A percentile compares a stretch with the other conserved stretches of the same genome.
These are phyloP conservation scores for Phataginus tetradactyla DNA, from an alignment of 2,797 vertebrate species.

Conservation along the genomic window DNA sequence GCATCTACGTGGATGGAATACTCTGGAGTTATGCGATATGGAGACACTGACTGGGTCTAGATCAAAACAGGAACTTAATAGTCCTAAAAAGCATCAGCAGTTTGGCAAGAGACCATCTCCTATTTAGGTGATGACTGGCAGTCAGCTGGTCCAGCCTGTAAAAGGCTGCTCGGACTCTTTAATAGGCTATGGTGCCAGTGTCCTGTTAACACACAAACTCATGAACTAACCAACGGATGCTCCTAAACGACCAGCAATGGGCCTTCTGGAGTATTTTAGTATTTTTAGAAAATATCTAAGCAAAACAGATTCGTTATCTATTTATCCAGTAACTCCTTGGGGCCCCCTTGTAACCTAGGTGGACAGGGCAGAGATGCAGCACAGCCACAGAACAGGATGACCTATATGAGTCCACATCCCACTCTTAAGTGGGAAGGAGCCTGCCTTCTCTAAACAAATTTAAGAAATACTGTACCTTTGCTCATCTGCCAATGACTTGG, in stretches of 20 bases:
- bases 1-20: background rate
- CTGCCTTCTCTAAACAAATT: background rate
- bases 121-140: background rate
- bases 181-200: fast-evolving
- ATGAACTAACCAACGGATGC: fast-evolving
- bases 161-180: background rate
- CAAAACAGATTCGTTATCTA: background rate
- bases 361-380: background rate
- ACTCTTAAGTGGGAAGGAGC: background rate
- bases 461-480: background rate
- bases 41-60: background rate
- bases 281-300: background rate
- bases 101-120: background rate
- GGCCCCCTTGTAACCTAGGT: background rate
- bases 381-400: background rate
- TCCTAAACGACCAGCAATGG: background rate
- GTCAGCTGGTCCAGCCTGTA: background rate
- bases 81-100: background rate
- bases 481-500: background rate
- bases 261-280: background rate
- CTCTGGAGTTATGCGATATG: fast-evolving
- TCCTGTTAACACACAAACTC: background rate
- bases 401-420: background rate
- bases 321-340: background rate
- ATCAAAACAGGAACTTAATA: background rate